phyloP scores from a whole-genome alignment of 2,797 vertebrate species.

The Echiichthys vipera region DNA sequence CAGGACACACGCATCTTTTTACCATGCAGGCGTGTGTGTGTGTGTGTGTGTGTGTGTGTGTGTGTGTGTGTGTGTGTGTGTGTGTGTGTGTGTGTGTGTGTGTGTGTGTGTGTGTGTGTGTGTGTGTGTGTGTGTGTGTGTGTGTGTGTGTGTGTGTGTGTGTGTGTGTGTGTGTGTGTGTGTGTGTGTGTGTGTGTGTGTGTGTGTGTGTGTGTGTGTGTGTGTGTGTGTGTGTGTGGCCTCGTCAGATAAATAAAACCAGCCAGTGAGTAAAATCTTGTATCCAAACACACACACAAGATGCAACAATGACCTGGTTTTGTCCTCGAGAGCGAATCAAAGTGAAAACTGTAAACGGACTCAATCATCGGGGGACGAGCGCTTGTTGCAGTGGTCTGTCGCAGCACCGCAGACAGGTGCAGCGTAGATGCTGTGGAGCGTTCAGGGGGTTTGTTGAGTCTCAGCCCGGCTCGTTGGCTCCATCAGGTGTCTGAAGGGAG shows the following conservation, averaged over 20 bases:
- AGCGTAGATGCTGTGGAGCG: slow-evolving; percentile 1
- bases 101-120: neutral
- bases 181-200: neutral
- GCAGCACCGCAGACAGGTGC: slow-evolving; percentile 13
- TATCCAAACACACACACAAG: neutral
- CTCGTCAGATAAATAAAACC: too few species aligned
- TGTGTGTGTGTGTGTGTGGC: neutral
- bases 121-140: neutral
- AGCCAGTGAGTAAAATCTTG: neutral
- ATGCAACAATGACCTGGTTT: slow-evolving; percentile 8
- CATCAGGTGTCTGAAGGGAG: slow-evolving; percentile 41
- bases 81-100: neutral
- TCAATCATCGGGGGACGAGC: neutral
- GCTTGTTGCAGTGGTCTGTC: slow-evolving; percentile 17
- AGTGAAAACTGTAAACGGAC: slow-evolving; percentile 28
- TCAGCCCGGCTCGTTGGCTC: slow-evolving; percentile 34
- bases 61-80: neutral
- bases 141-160: neutral
- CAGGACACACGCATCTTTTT: slow-evolving; percentile 49
- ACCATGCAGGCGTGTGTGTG: neutral
- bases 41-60: neutral
- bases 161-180: neutral
- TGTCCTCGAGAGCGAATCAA: slow-evolving; percentile 35
- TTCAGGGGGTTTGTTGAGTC: neutral
- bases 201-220: neutral